Percentiles rank a stretch among this genome's conserved stretches.
phyloP scores from a whole-genome alignment of 2,888 invertebrate genomes.

The Muschampia plurimacula region DNA sequence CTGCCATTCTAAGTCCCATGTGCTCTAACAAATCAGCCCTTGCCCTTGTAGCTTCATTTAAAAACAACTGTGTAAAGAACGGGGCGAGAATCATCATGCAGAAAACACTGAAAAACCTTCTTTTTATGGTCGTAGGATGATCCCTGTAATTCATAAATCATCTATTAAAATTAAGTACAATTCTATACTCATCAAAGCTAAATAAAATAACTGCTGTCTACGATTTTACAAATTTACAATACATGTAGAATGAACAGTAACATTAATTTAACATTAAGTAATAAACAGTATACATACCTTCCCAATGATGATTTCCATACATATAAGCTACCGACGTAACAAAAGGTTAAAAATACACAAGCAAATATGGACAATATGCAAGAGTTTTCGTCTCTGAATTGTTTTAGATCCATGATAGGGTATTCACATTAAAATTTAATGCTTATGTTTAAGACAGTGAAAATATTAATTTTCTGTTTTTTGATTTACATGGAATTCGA shows the following conservation, averaged over 20 bases:
- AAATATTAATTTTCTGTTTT: background rate
- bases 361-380: constrained; percentile 88
- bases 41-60: constrained; percentile 86
- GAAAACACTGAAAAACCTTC: constrained; percentile 94
- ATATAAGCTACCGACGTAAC: constrained; percentile 95
- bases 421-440: constrained; percentile 5
- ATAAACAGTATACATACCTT: constrained; percentile 83
- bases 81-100: constrained; percentile 93
- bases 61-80: constrained; percentile 90
- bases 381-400: constrained; percentile 58
- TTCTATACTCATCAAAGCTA: background rate
- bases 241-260: background rate
- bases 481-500: background rate
- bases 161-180: background rate
- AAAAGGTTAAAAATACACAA: constrained; percentile 91
- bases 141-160: constrained; percentile 86
- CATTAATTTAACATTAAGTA: background rate
- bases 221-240: background rate
- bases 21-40: constrained; percentile 88
- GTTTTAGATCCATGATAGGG: constrained; percentile 39
- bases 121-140: constrained; percentile 95
- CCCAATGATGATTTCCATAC: constrained; percentile 92
- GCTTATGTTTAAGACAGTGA: background rate
- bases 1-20: constrained; percentile 91
- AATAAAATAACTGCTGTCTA: background rate